phyloP scores from a whole-genome alignment of 1,140 invertebrate genomes.

The Globodera rostochiensis region DNA sequence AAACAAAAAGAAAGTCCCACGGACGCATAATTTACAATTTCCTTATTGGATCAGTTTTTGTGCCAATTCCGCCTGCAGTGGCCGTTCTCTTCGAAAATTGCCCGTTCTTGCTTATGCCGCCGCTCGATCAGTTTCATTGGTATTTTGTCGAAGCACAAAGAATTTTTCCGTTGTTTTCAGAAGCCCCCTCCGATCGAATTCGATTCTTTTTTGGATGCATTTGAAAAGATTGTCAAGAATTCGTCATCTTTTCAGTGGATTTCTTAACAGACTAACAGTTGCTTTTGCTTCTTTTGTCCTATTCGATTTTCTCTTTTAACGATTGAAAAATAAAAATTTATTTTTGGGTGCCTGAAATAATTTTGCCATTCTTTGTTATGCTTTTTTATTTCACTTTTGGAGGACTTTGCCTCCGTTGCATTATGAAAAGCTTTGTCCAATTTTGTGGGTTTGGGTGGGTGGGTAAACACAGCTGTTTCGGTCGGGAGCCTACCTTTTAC shows the following conservation, averaged over 20 bases:
- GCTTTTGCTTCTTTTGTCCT: background rate
- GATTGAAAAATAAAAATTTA: background rate
- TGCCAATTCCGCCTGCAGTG: constrained; percentile 1
- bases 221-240: background rate
- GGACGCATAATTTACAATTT: background rate
- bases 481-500: too few relatives aligned
- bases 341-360: too few relatives aligned
- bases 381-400: background rate
- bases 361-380: too few relatives aligned
- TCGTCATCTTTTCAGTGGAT: background rate
- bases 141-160: background rate
- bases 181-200: background rate
- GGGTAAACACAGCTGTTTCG: background rate
- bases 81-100: constrained; percentile 27
- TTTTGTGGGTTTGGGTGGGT: background rate
- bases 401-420: background rate
- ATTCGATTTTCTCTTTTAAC: background rate
- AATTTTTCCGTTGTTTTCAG: background rate
- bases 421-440: background rate
- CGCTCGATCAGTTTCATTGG: constrained; percentile 4
- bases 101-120: constrained; percentile 31
- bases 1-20: too few relatives aligned
- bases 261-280: background rate
- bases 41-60: background rate
- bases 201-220: background rate